Conservation (phyloP, 2,888 invertebrate genomes). For the Pristionchus entomophagus region DNA sequence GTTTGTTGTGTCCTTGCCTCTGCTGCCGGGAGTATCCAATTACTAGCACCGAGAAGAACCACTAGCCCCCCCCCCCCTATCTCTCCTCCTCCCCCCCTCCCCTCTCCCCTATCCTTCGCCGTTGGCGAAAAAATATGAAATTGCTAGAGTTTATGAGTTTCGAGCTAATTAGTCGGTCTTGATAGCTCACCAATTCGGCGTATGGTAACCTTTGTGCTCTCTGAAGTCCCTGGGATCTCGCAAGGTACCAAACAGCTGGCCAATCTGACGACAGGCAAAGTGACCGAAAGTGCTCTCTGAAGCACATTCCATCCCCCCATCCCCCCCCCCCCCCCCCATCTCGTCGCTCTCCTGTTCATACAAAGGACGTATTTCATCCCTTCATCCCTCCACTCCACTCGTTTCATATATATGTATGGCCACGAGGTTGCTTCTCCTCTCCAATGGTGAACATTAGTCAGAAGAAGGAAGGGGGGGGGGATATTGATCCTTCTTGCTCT, state of each 20-base stretch:
- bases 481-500: neutral
- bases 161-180: too few species aligned
- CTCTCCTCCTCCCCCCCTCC: neutral
- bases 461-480: neutral
- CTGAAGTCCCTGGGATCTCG: neutral
- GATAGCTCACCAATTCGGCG: too few species aligned
- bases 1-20: slow-evolving; percentile 6
- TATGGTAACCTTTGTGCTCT: too few species aligned
- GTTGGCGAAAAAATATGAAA: too few species aligned
- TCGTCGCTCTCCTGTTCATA: neutral
- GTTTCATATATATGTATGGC: neutral
- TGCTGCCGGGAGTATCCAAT: slow-evolving; percentile 28
- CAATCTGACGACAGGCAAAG: slow-evolving; percentile 11
- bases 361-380: neutral
- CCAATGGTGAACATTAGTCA: neutral
- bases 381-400: neutral
- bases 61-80: neutral
- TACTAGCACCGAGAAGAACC: neutral
- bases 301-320: neutral
- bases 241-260: neutral
- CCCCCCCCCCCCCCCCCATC: neutral
- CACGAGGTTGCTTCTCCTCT: slow-evolving; percentile 2
- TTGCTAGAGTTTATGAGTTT: too few species aligned
- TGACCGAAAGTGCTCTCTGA: neutral
- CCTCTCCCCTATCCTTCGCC: neutral